These are phyloP conservation scores for Neodiprion lecontei DNA, from an alignment of 1,140 invertebrate species.

Conservation along the genomic window DNA sequence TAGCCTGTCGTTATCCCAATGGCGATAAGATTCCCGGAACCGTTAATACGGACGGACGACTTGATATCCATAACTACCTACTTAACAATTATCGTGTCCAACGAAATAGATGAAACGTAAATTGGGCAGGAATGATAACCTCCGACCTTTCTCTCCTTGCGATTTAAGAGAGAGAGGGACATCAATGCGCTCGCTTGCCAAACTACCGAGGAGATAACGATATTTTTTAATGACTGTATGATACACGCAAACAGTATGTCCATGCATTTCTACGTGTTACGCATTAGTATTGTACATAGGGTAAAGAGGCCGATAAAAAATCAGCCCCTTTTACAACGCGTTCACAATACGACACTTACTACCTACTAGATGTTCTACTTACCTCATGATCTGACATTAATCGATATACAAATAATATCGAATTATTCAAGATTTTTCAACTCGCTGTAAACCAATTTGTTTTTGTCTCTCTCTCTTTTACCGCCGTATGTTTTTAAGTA, in stretches of 20 bases:
- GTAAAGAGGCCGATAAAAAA: too few species aligned
- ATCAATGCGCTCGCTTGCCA: slow-evolving; percentile 36
- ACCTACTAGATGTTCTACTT: slow-evolving; percentile 34
- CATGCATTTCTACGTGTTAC: too few species aligned
- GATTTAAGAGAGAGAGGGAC: background rate
- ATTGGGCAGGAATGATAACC: slow-evolving; percentile 18
- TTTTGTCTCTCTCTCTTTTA: background rate
- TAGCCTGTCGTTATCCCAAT: slow-evolving; percentile 23
- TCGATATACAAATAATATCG: slow-evolving; percentile 23
- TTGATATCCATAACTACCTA: slow-evolving; percentile 4
- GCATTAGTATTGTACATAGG: too few species aligned
- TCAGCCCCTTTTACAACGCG: too few species aligned
- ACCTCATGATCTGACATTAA: slow-evolving; percentile 25
- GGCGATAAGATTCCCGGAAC: background rate
- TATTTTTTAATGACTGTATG: slow-evolving; percentile 45
- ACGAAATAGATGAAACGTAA: background rate
- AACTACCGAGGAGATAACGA: slow-evolving; percentile 38
- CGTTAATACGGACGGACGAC: slow-evolving; percentile 8
- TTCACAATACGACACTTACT: slow-evolving; percentile 41
- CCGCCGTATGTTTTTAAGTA: background rate
- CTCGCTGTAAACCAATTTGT: background rate
- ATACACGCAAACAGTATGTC: too few species aligned
- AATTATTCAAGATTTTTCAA: slow-evolving; percentile 9
- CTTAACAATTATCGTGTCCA: background rate
- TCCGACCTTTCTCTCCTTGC: slow-evolving; percentile 33